Conservation (phyloP, 2,113 vertebrate species). For the Crocuta crocuta region DNA sequence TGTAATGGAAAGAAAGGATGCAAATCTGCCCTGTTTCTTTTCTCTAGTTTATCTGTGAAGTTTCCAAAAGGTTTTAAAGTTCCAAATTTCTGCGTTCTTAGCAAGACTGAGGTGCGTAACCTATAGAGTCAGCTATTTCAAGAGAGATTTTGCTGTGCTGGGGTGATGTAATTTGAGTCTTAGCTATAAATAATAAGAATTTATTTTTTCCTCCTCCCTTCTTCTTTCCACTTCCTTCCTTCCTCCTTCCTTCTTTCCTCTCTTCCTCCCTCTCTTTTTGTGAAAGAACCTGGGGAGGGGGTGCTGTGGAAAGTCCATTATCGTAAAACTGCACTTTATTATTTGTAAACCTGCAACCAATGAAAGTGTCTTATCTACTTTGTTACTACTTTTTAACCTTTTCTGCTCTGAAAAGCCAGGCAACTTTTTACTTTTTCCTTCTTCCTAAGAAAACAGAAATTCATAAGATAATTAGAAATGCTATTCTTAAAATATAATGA, state of each 20-base stretch:
- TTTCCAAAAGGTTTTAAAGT: slow-evolving; percentile 46
- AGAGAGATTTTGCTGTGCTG: neutral
- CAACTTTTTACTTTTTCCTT: slow-evolving; percentile 5
- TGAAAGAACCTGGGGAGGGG: neutral
- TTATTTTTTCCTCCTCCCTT: neutral
- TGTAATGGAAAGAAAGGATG: neutral
- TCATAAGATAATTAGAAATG: slow-evolving; percentile 28
- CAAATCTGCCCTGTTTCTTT: neutral
- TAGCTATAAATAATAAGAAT: neutral
- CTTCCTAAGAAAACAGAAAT: neutral
- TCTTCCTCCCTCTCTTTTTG: neutral
- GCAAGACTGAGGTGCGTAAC: neutral
- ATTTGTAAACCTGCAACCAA: neutral
- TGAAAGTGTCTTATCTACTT: neutral
- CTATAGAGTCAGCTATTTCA: neutral
- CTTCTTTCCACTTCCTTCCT: rapidly evolving
- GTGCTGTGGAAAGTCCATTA: neutral
- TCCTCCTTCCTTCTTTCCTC: rapidly evolving
- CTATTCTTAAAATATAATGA: neutral
- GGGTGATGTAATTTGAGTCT: neutral
- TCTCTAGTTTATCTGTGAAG: slow-evolving; percentile 35
- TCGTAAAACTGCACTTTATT: neutral
- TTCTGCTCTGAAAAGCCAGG: slow-evolving; percentile 40
- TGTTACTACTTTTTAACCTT: neutral
- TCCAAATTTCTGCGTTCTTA: neutral